A percentile compares a stretch with the other conserved stretches of the same genome.
These are phyloP conservation scores for Hyppa rectilinea DNA, from an alignment of 2,888 invertebrate genomes.

Conservation along the genomic window DNA sequence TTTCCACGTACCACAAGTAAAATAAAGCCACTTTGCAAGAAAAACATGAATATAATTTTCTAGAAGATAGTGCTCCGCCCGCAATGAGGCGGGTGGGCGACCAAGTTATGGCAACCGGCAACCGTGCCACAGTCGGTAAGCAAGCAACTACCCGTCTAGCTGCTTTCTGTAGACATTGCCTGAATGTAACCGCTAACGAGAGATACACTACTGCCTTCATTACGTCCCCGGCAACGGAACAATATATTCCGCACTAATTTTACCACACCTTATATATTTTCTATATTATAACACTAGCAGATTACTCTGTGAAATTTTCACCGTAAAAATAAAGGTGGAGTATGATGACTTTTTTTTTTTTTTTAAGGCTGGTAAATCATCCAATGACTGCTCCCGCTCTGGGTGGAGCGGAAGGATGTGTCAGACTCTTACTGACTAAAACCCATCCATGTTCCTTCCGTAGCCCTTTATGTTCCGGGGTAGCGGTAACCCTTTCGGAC, in stretches of 20 bases:
- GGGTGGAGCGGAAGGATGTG: no score
- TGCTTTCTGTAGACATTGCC: constrained; percentile 22
- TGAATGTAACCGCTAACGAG: constrained; percentile 40
- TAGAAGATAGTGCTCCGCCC: constrained; percentile 20
- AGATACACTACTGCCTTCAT: constrained; percentile 19
- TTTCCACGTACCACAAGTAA: neutral
- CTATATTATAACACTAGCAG: no score
- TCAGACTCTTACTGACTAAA: no score
- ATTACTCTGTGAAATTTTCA: no score
- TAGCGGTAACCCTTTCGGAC: no score
- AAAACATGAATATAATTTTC: constrained; percentile 36
- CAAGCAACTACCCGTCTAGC: constrained; percentile 28
- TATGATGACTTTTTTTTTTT: no score
- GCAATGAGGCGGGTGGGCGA: constrained; percentile 15
- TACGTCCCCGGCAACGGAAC: neutral
- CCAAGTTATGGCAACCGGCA: constrained; percentile 29
- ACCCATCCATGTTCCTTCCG: no score
- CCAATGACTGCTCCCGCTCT: no score
- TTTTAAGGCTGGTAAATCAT: no score
- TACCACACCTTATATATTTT: no score
- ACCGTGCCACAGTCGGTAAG: constrained; percentile 23
- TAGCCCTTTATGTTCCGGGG: no score
- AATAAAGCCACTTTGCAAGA: constrained; percentile 28
- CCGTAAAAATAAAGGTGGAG: no score
- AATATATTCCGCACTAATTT: constrained; percentile 8